Evolutionary conservation across 2,888 invertebrate genomes (phyloP).

Genomic region (Elgonia sp.): DNA sequence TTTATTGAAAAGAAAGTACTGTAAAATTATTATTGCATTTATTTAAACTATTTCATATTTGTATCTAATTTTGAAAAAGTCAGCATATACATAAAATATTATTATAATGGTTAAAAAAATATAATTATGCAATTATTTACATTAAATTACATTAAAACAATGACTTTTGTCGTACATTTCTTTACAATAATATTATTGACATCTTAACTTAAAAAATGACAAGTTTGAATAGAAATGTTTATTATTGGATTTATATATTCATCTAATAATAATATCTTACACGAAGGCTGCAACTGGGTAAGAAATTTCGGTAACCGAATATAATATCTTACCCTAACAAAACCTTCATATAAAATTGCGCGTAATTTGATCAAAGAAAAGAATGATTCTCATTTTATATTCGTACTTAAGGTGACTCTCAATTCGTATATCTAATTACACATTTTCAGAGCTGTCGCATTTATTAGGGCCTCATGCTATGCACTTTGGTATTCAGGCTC

Average conservation of each 20-base stretch:
- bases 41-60: constrained; percentile 11
- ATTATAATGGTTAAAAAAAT: constrained; percentile 15
- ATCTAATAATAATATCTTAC: constrained; percentile 40
- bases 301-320: constrained; percentile 17
- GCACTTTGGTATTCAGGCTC: constrained; percentile 73
- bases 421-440: constrained; percentile 56
- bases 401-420: constrained; percentile 24
- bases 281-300: constrained; percentile 24
- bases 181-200: constrained; percentile 10
- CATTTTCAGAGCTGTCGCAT: constrained; percentile 40
- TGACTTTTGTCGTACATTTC: constrained; percentile 29
- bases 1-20: constrained; percentile 26
- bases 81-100: too few relatives aligned
- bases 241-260: constrained; percentile 26
- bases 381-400: constrained; percentile 13
- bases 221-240: constrained; percentile 33
- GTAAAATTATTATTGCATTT: constrained; percentile 16
- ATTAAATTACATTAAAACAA: constrained; percentile 15
- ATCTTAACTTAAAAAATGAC: constrained; percentile 32
- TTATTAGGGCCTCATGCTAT: constrained; percentile 70
- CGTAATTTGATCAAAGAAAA: constrained; percentile 24
- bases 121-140: constrained; percentile 63
- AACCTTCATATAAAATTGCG: constrained; percentile 39
- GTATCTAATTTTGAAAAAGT: constrained; percentile 9
- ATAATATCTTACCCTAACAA: constrained; percentile 7